A percentile compares a stretch with the other conserved stretches of the same genome.
phyloP scores from a whole-genome alignment of 53 echinoderm and acorn worm genomes.

The Arbacia lixula region DNA sequence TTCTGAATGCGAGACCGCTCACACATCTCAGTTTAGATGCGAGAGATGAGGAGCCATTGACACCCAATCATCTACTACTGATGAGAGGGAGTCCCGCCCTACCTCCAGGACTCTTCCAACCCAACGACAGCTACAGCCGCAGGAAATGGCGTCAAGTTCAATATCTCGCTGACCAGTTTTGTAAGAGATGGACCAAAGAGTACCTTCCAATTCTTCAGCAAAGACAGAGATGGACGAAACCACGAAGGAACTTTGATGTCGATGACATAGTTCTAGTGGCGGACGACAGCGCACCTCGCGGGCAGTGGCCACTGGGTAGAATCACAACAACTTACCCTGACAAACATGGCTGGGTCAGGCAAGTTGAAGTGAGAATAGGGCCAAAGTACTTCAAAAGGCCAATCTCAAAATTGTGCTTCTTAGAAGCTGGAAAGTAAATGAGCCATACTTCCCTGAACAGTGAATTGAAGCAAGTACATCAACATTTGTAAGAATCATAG shows the following conservation, averaged over 20 bases:
- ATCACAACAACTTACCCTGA: constrained; percentile 55
- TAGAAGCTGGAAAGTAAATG: too few species aligned
- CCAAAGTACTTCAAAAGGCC: constrained; percentile 50
- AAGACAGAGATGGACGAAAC: constrained; percentile 70
- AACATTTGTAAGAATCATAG: too few species aligned
- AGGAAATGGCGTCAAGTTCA: constrained; percentile 68
- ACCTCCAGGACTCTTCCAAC: constrained; percentile 45
- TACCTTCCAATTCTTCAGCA: constrained; percentile 66
- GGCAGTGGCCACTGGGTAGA: constrained; percentile 52
- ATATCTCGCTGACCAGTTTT: constrained; percentile 52
- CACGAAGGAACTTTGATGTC: constrained; percentile 45
- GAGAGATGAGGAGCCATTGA: constrained; percentile 57
- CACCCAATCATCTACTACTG: constrained; percentile 70
- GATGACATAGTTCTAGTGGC: constrained; percentile 61
- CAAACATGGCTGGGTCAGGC: constrained; percentile 60
- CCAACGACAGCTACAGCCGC: constrained; percentile 27
- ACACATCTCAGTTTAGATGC: constrained; percentile 61
- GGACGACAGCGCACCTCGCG: constrained; percentile 59
- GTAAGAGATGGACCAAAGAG: constrained; percentile 44
- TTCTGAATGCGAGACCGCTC: constrained; percentile 67
- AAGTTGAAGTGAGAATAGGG: constrained; percentile 64
- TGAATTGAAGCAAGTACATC: too few species aligned
- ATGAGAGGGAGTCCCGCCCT: neutral
- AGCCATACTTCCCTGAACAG: too few species aligned
- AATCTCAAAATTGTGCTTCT: constrained; percentile 57